A percentile compares a stretch with the other conserved stretches of the same genome.
Conservation (phyloP, 2,113 vertebrate genomes). For the Chaenocephalus aceratus region DNA sequence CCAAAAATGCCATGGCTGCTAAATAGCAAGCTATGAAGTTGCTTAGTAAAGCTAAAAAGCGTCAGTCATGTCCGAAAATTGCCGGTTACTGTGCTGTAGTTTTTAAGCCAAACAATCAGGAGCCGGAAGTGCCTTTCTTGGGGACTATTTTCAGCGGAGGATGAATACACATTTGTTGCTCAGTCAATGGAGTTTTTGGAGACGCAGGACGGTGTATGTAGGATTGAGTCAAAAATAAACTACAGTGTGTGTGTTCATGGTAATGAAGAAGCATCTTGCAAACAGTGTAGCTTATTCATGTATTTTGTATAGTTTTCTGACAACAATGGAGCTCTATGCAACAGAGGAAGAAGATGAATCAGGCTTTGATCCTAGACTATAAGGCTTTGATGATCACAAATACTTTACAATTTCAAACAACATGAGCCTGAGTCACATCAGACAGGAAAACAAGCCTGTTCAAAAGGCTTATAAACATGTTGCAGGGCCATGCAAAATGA, state of each 20-base stretch:
- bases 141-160: background rate
- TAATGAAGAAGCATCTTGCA: background rate
- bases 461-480: conserved; percentile 12
- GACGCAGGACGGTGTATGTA: background rate
- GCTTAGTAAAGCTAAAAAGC: no score
- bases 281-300: background rate
- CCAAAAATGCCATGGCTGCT: no score
- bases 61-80: no score
- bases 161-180: background rate
- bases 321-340: background rate
- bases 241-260: background rate
- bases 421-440: background rate
- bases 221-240: background rate
- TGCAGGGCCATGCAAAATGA: background rate
- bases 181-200: background rate
- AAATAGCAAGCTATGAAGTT: no score
- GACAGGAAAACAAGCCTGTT: background rate
- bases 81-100: background rate
- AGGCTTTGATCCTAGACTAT: background rate
- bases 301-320: background rate
- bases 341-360: background rate
- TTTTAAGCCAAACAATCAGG: background rate
- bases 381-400: background rate
- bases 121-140: background rate
- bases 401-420: background rate